Conservation (phyloP, 2,113 vertebrate species). For the Tachysurus fulvidraco region DNA sequence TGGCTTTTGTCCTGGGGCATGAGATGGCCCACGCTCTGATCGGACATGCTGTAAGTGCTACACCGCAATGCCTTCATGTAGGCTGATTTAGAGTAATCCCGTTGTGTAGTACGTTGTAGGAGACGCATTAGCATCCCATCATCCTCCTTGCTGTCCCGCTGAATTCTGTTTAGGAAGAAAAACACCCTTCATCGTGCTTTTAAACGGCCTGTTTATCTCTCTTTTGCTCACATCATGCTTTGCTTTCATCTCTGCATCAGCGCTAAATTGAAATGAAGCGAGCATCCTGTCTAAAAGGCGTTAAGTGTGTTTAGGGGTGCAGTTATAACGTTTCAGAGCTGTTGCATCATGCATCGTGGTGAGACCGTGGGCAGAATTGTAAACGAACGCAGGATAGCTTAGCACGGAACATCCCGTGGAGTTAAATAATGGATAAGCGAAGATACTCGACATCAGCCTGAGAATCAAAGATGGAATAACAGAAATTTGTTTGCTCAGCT, state of each 20-base stretch:
- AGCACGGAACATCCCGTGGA: neutral
- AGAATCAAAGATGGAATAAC: neutral
- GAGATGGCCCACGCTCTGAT: constrained; percentile 92
- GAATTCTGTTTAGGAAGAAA: constrained; percentile 21
- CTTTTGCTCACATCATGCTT: constrained; percentile 32
- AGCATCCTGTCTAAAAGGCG: constrained; percentile 19
- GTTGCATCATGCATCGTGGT: constrained; percentile 62
- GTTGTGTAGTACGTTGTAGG: neutral
- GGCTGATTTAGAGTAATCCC: neutral
- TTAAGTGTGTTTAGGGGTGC: constrained; percentile 10
- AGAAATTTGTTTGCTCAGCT: neutral
- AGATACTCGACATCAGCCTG: neutral
- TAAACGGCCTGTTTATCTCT: constrained; percentile 33
- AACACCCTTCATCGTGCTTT: constrained; percentile 25
- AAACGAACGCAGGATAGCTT: neutral
- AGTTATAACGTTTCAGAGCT: constrained; percentile 55
- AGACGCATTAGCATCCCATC: constrained; percentile 22
- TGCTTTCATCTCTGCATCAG: constrained; percentile 34
- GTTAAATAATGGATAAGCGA: neutral
- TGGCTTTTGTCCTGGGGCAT: constrained; percentile 87
- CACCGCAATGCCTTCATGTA: neutral
- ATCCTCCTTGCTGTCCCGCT: neutral
- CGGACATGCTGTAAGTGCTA: constrained; percentile 85
- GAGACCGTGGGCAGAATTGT: neutral
- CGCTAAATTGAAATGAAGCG: constrained; percentile 26